A percentile compares a stretch with the other conserved stretches of the same genome.
Evolutionary conservation across 2,113 vertebrate species (phyloP).

Genomic region (Alosa alosa): DNA sequence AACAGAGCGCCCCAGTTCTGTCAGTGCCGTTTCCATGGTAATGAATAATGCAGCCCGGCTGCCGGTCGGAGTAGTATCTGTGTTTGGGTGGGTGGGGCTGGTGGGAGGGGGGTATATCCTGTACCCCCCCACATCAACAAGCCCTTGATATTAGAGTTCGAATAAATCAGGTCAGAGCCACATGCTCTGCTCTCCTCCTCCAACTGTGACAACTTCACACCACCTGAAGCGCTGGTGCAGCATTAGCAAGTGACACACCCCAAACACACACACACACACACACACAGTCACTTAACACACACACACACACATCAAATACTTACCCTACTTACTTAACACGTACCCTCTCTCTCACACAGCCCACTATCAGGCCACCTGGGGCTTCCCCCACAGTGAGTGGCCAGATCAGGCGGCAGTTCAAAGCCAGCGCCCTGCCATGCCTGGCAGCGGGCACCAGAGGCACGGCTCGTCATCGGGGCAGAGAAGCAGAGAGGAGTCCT

Average conservation of each 20-base stretch:
- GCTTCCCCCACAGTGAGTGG: background rate
- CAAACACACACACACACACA: background rate
- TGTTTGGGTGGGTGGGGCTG: background rate
- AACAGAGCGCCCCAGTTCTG: conserved; percentile 3
- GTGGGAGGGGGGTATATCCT: background rate
- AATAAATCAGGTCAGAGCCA: background rate
- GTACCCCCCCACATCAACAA: background rate
- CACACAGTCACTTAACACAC: background rate
- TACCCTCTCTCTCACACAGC: background rate
- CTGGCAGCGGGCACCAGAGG: background rate
- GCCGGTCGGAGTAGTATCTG: background rate
- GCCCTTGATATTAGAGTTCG: background rate
- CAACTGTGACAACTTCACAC: background rate
- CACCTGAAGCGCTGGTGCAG: background rate
- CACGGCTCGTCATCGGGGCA: background rate
- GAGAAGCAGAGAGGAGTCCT: background rate
- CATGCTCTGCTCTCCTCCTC: background rate
- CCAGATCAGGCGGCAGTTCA: background rate
- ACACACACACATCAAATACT: background rate
- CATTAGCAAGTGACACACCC: background rate
- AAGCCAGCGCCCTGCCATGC: background rate
- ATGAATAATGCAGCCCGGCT: background rate
- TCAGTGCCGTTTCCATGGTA: background rate
- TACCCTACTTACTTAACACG: too few relatives aligned
- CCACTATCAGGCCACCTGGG: background rate